Base-by-base conservation (phyloP, 2,888 invertebrate species). In the Pediacus dermestoides region DNA sequence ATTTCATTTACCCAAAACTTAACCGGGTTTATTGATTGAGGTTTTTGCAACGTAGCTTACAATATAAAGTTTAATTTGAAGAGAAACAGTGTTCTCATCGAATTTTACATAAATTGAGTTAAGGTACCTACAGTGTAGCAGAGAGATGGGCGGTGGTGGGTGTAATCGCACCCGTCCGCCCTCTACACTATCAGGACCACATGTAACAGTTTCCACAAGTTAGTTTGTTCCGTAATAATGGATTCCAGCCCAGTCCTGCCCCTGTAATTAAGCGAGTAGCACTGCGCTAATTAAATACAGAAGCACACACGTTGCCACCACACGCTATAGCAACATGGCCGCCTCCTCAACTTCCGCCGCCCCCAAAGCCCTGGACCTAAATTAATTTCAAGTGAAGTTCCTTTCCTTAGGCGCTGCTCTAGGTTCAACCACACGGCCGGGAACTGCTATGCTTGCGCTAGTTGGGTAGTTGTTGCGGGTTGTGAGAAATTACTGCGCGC, bases 241-340 rank as follows among this genome's bases (percentile, higher is more conserved):
- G 63, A 58, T 58, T 58, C 59, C 61, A 54, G 52, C 63, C 64
- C 63, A 58, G 63, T 57, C 60, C 64, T 60, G 63, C 65, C 65
- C 63, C 61, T 58, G 62, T 66, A 66, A 67, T 66, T 66, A 66
- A 63, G 62, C 63, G 57, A 63, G 61, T 61, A 57, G 59, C 61
- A 63, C 61, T 62, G 59, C 59, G 61, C 66, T 67, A 67, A 67
- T 67, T 67, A 67, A 67, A 66, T 66, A 66, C 64, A 61, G 58
- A 58, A 53, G 53, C 55, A 57, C 62, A 63, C 63, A 64, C 63
- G 61, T 58, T 57, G 58, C 60, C 53, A 58, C 61, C 61, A 55
- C 61, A 63, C 60, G 61, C 60, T 57, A n/a, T n/a, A 54, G 55
- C 62, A 63, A 63, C 50, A 63, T 63, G 62, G 62, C 61, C 33